Evolutionary conservation across 2,797 vertebrate species (phyloP).

Genomic region (Ptychobarbus kaznakovi): DNA sequence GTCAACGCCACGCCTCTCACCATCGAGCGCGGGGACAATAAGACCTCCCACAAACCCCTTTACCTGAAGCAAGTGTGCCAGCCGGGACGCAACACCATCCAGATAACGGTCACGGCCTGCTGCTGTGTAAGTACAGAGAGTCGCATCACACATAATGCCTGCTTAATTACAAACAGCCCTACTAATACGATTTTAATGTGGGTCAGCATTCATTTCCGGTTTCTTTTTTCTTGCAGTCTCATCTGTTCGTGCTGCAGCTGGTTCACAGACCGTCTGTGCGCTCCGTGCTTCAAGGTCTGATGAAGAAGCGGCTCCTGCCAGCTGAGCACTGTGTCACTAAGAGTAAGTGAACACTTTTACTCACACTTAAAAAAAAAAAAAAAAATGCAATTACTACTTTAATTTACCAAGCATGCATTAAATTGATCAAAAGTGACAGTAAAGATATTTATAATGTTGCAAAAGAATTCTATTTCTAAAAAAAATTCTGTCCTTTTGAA

Average conservation of each 20-base stretch:
- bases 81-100: slow-evolving; percentile 94
- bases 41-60: slow-evolving; percentile 95
- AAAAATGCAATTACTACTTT: not conserved
- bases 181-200: not conserved
- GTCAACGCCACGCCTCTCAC: slow-evolving; percentile 88
- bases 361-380: too few relatives aligned
- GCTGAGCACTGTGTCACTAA: slow-evolving; percentile 89
- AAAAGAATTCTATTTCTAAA: not conserved
- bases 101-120: slow-evolving; percentile 97
- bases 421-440: not conserved
- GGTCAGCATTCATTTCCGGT: not conserved
- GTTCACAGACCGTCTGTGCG: slow-evolving; percentile 87
- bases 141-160: not conserved
- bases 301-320: slow-evolving; percentile 87
- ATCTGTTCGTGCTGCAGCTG: slow-evolving; percentile 88
- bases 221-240: slow-evolving; percentile 75
- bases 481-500: not conserved
- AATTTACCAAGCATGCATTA: not conserved
- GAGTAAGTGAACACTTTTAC: slow-evolving; percentile 74
- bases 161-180: not conserved
- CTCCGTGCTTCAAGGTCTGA: slow-evolving; percentile 87
- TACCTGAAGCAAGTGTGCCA: slow-evolving; percentile 97
- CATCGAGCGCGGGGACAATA: slow-evolving; percentile 95
- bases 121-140: slow-evolving; percentile 87
- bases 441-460: not conserved